Conservation (phyloP, 2,797 vertebrate genomes). For the Malurus splendens region DNA sequence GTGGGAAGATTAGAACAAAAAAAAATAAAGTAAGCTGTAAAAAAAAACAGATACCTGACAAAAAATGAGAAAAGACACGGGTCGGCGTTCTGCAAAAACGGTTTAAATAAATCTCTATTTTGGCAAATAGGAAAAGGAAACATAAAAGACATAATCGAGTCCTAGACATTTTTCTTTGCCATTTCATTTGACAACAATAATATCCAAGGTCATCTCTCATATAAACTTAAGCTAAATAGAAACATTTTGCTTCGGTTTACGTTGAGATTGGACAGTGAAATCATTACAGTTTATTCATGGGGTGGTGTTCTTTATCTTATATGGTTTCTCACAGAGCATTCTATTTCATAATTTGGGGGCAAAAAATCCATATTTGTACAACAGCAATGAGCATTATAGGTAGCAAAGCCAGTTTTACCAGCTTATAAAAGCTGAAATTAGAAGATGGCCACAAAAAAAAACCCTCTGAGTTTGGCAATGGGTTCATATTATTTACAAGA, state of each 20-base stretch:
- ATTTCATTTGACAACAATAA: not conserved
- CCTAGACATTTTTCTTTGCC: not conserved
- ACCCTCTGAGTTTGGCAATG: not conserved
- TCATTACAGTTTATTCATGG: not conserved
- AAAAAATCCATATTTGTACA: not conserved
- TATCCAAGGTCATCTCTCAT: not conserved
- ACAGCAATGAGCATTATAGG: not conserved
- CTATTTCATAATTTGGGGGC: not conserved
- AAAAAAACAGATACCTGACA: not conserved
- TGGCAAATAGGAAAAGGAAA: constrained; percentile 16
- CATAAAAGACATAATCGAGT: not conserved
- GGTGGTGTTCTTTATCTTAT: not conserved
- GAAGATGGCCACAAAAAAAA: not conserved
- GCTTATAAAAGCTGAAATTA: constrained; percentile 2
- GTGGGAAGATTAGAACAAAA: constrained; percentile 13
- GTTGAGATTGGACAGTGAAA: not conserved
- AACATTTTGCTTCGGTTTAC: not conserved
- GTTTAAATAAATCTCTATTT: constrained; percentile 40
- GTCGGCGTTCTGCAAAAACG: not conserved
- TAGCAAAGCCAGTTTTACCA: not conserved
- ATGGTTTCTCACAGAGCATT: not conserved
- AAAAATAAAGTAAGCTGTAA: not conserved
- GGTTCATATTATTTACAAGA: not conserved
- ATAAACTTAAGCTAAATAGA: not conserved
- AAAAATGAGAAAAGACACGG: not conserved